Percentiles rank a stretch among this genome's conserved stretches.
Evolutionary conservation across 1,140 invertebrate genomes (phyloP).

Genomic region (Trichogramma pretiosum): DNA sequence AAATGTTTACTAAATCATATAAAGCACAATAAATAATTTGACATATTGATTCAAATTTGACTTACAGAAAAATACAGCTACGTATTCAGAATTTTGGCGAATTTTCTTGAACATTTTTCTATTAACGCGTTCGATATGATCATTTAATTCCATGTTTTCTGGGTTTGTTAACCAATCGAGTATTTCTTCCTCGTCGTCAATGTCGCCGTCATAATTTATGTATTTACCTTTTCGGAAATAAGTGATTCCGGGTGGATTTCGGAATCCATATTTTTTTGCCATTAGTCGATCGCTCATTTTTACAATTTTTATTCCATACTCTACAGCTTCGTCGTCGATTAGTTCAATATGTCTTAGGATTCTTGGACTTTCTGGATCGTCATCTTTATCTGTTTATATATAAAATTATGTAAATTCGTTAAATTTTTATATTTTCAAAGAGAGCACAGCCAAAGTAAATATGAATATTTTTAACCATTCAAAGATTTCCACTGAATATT

Average conservation of each 20-base stretch:
- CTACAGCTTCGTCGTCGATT: conserved; percentile 83
- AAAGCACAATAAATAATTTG: conserved; percentile 7
- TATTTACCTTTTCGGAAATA: conserved; percentile 86
- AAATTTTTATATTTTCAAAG: too few relatives aligned
- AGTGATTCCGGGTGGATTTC: conserved; percentile 80
- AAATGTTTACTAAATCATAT: too few relatives aligned
- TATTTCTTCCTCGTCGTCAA: conserved; percentile 88
- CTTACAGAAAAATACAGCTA: conserved; percentile 94
- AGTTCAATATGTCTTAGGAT: conserved; percentile 77
- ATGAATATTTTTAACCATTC: too few relatives aligned
- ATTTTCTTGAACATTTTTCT: conserved; percentile 90
- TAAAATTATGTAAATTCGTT: too few relatives aligned
- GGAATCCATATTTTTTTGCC: conserved; percentile 88
- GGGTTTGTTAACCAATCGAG: conserved; percentile 89
- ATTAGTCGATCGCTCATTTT: conserved; percentile 83
- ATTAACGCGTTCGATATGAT: conserved; percentile 89
- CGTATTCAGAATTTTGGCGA: conserved; percentile 78
- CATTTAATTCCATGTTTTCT: conserved; percentile 88
- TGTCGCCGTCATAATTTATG: conserved; percentile 86
- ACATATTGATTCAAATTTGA: conserved; percentile 22
- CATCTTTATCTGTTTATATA: conserved; percentile 71
- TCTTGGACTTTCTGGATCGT: conserved; percentile 67
- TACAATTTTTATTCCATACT: conserved; percentile 87
- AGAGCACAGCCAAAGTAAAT: too few relatives aligned
- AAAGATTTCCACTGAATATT: too few relatives aligned